Evolutionary conservation across 2,888 invertebrate species (phyloP).

Genomic region (Alviniconcha strummeri): DNA sequence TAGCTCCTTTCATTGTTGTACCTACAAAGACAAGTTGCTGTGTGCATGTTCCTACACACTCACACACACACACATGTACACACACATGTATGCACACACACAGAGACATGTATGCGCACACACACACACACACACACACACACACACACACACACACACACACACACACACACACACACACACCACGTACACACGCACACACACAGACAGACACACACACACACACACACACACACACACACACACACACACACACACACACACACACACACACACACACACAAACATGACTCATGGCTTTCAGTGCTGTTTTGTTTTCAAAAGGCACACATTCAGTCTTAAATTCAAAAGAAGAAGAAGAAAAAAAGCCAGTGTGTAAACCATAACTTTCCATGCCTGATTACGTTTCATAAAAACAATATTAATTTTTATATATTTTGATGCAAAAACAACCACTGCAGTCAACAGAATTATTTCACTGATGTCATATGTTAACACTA

Average conservation of each 20-base stretch:
- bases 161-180: neutral
- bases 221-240: too few relatives aligned
- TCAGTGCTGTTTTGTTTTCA: neutral
- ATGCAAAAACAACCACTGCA: too few relatives aligned
- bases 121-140: neutral
- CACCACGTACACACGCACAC: too few relatives aligned
- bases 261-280: too few relatives aligned
- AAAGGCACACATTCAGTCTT: neutral
- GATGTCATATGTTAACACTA: too few relatives aligned
- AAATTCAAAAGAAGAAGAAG: neutral
- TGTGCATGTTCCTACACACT: neutral
- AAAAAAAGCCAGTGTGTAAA: neutral
- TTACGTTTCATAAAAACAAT: too few relatives aligned
- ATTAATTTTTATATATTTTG: too few relatives aligned
- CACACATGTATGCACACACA: neutral
- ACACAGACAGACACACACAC: too few relatives aligned
- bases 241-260: too few relatives aligned
- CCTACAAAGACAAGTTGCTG: neutral
- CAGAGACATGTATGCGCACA: neutral
- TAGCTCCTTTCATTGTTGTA: too few relatives aligned
- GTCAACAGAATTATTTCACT: too few relatives aligned
- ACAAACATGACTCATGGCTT: neutral
- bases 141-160: constrained; percentile 1
- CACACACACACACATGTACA: neutral
- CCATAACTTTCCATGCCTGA: too few relatives aligned